Conservation (phyloP, 2,113 vertebrate genomes). For the Macrotis lagotis region DNA sequence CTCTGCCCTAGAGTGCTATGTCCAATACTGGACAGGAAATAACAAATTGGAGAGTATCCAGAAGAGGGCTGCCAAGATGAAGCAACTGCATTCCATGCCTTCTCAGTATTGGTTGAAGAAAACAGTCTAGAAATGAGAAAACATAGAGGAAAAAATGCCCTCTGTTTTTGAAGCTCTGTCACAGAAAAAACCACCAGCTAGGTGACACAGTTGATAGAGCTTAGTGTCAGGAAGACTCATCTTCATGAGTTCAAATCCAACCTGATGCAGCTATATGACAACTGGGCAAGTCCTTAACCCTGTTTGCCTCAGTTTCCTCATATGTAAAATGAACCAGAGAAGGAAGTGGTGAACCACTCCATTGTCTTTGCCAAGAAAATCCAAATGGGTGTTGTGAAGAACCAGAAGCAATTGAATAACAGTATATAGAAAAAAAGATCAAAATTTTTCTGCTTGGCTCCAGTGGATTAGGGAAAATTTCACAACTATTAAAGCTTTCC, state of each 20-base stretch:
- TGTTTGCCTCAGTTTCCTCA: not conserved
- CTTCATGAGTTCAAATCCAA: not conserved
- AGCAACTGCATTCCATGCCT: not conserved
- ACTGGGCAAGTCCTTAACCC: too few species aligned
- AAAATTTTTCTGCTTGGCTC: not conserved
- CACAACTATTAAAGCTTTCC: not conserved
- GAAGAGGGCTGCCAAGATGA: not conserved
- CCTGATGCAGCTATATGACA: not conserved
- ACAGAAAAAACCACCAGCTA: not conserved
- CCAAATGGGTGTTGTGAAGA: not conserved
- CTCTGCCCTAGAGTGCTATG: not conserved
- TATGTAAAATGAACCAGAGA: not conserved
- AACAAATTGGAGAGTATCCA: not conserved
- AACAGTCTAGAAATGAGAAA: not conserved
- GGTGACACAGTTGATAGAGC: not conserved
- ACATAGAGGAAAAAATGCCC: not conserved
- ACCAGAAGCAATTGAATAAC: not conserved
- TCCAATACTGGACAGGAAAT: not conserved
- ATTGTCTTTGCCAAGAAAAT: not conserved
- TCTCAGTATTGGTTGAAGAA: not conserved
- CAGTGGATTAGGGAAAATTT: not conserved
- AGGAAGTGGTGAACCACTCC: not conserved
- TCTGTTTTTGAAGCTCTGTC: not conserved
- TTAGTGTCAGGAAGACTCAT: not conserved
- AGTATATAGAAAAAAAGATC: not conserved